Percentiles rank a stretch among this genome's conserved stretches.
phyloP scores from a whole-genome alignment of 92 coral and sea anemone genomes.

The Porites evermanni region DNA sequence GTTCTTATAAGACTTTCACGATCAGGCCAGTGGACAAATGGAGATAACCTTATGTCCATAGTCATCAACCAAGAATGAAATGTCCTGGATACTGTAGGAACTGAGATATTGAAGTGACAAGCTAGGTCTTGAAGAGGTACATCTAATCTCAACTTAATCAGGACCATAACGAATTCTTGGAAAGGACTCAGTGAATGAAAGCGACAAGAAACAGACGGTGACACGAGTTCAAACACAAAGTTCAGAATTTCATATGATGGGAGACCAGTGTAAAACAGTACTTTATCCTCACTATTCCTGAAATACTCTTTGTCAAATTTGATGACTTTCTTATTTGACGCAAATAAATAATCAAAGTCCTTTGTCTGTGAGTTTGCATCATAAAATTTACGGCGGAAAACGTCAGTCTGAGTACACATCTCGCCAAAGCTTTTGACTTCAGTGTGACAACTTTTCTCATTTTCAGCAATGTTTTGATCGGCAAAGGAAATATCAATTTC shows the following conservation, averaged over 20 bases:
- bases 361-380: constrained; percentile 36
- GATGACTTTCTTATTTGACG: constrained; percentile 15
- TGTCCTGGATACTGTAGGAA: constrained; percentile 49
- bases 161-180: constrained; percentile 25
- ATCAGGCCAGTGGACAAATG: constrained; percentile 37
- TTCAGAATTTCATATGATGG: constrained; percentile 41
- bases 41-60: constrained; percentile 51
- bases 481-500: constrained; percentile 44
- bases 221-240: constrained; percentile 25
- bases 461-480: constrained; percentile 24
- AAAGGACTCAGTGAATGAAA: constrained; percentile 33
- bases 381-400: constrained; percentile 1
- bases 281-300: constrained; percentile 37
- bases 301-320: constrained; percentile 13
- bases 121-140: constrained; percentile 54
- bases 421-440: constrained; percentile 19
- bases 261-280: constrained; percentile 34
- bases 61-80: constrained; percentile 38
- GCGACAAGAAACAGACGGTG: constrained; percentile 36
- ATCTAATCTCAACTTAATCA: constrained; percentile 37
- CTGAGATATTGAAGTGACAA: constrained; percentile 48
- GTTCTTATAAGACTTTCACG: constrained; percentile 29
- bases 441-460: constrained; percentile 43
- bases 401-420: constrained; percentile 16
- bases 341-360: constrained; percentile 28